Evolutionary conservation across 2,888 invertebrate genomes (phyloP).

Genomic region (Glaucopsyche alexis): DNA sequence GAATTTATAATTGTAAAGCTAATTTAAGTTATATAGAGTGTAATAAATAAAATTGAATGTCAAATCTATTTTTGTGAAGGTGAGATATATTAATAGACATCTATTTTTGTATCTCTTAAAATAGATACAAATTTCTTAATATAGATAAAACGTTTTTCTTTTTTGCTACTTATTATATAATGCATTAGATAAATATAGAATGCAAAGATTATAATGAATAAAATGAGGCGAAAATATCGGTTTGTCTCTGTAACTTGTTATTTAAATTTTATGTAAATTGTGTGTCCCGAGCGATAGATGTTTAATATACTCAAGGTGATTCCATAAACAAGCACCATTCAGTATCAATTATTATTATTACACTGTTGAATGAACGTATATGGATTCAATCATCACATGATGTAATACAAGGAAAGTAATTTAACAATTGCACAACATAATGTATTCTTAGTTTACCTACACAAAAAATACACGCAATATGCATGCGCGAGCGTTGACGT

Average conservation of each 20-base stretch:
- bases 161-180: background rate
- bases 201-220: background rate
- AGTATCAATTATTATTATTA: background rate
- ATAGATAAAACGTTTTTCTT: background rate
- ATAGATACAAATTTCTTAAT: background rate
- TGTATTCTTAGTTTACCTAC: background rate
- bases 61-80: background rate
- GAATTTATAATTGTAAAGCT: background rate
- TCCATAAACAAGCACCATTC: background rate
- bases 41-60: background rate
- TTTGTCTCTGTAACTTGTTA: background rate
- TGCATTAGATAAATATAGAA: background rate
- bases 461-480: background rate
- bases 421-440: background rate
- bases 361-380: background rate
- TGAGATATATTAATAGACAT: background rate
- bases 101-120: background rate
- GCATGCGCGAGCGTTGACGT: too few relatives aligned
- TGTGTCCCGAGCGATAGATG: background rate
- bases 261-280: slow-evolving; percentile 2
- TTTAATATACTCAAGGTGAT: background rate
- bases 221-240: background rate
- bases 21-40: background rate
- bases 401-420: background rate
- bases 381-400: background rate